These are phyloP conservation scores for Raillietiella orientalis DNA, from an alignment of 2,888 invertebrate genomes.

Conservation along the genomic window DNA sequence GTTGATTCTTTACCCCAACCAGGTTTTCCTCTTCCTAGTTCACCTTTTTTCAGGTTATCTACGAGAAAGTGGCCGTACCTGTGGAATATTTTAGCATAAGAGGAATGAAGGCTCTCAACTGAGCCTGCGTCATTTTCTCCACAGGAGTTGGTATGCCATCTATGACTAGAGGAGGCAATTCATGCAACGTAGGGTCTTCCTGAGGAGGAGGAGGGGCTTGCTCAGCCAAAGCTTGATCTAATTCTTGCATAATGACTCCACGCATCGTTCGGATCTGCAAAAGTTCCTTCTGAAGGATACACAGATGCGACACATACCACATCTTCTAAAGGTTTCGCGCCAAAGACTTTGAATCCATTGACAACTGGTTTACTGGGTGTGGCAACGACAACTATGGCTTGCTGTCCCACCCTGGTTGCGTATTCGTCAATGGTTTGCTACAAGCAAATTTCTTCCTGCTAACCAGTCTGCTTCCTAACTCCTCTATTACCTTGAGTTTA, in stretches of 20 bases:
- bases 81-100: constrained; percentile 94
- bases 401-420: constrained; percentile 83
- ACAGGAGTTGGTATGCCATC: constrained; percentile 94
- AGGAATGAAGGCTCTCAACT: constrained; percentile 79
- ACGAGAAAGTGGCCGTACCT: too few relatives aligned
- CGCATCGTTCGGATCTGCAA: constrained; percentile 39
- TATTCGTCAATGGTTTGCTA: constrained; percentile 87
- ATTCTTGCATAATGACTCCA: constrained; percentile 71
- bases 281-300: too few relatives aligned
- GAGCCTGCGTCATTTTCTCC: constrained; percentile 96
- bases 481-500: constrained; percentile 47
- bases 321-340: constrained; percentile 84
- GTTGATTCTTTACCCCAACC: constrained; percentile 93
- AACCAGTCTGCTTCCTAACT: too few relatives aligned
- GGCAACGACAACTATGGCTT: constrained; percentile 78
- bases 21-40: constrained; percentile 57
- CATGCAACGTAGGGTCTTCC: constrained; percentile 75
- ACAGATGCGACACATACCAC: constrained; percentile 37
- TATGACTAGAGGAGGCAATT: constrained; percentile 77
- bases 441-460: constrained; percentile 9
- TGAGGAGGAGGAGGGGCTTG: constrained; percentile 56
- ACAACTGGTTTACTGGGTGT: constrained; percentile 71
- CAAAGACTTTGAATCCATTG: constrained; percentile 78
- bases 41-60: too few relatives aligned
- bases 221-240: constrained; percentile 69